Evolutionary conservation across 2,888 invertebrate species (phyloP).

Genomic region (Eretmocerus hayati): DNA sequence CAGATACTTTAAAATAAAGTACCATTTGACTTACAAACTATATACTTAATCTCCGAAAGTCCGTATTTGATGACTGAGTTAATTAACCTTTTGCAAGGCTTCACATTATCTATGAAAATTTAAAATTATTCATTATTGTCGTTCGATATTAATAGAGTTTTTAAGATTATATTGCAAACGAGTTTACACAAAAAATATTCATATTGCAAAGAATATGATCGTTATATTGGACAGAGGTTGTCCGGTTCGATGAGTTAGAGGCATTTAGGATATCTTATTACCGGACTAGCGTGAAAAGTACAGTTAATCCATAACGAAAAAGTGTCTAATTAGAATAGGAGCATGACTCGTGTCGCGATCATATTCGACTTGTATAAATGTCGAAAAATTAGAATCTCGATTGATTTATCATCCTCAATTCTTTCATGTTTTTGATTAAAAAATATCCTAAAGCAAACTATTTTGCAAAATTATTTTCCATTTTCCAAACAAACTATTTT

Average conservation of each 20-base stretch:
- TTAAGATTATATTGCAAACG: conserved; percentile 11
- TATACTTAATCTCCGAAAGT: conserved; percentile 34
- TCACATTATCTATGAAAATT: neutral
- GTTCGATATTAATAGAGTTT: conserved; percentile 8
- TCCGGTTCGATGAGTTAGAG: conserved; percentile 11
- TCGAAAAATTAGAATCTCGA: too few species aligned
- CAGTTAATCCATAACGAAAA: neutral
- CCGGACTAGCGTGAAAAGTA: conserved; percentile 39
- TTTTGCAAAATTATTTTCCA: too few species aligned
- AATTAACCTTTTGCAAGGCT: conserved; percentile 12
- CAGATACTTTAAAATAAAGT: too few species aligned
- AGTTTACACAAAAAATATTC: neutral
- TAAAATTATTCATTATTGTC: neutral
- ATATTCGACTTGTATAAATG: too few species aligned
- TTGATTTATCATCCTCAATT: too few species aligned
- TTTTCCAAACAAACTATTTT: too few species aligned
- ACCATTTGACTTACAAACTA: too few species aligned
- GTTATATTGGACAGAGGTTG: conserved; percentile 6
- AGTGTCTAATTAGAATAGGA: too few species aligned
- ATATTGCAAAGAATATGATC: neutral
- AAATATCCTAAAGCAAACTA: too few species aligned
- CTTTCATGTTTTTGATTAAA: too few species aligned
- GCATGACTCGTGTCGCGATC: too few species aligned
- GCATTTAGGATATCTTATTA: conserved; percentile 38
- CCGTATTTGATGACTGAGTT: conserved; percentile 29